Evolutionary conservation across 2,888 invertebrate species (phyloP), one percentile per base, ranked within the genome.

Genomic region (Bombylius major): DNA sequence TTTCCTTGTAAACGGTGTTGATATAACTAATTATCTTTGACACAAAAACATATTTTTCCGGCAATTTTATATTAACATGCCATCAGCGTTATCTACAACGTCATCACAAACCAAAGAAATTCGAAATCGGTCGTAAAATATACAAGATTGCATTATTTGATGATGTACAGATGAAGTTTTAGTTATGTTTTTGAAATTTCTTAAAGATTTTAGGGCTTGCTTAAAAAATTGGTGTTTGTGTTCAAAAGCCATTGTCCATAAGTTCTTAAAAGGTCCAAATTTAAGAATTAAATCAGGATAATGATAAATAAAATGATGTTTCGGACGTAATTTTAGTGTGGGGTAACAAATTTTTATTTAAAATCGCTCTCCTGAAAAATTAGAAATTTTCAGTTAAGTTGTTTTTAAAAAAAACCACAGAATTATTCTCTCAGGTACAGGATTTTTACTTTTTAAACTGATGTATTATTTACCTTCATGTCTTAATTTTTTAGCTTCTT

Each of bases 151-250:
- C 8, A 53, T 13, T 39, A 13, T 5, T 42, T 56, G 56, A 45
- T 56, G 53, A 0, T 39, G 31, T 46, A 46, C 31, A 11, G 53
- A 50, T 23, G 50, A 31, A 7, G 49, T 50, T n/a, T n/a, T 14
- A 5, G 53, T 53, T 13, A 56, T 31, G 46, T 58, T 62, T 59
- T 60, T 61, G 44, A 61, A 65, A 58, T 66, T 65, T 52, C 58
- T 58, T n/a, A 13, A 23, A 47, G 56, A 57, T 51, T 57, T 56
- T 0, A 58, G 42, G 13, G 55, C 46, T 57, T 55, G 59, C 60
- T 65, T 65, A 49, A 64, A 65, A 56, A 56, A 65, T 7, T 60
- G 53, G 50, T 66, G 64, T 52, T 66, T 65, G 44, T 62, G 62
- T 59, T 66, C 65, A 55, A 65, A 66, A 9, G 61, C 32, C 54